Conservation (phyloP, 2,797 vertebrate species). For the Pteropus rufus region DNA sequence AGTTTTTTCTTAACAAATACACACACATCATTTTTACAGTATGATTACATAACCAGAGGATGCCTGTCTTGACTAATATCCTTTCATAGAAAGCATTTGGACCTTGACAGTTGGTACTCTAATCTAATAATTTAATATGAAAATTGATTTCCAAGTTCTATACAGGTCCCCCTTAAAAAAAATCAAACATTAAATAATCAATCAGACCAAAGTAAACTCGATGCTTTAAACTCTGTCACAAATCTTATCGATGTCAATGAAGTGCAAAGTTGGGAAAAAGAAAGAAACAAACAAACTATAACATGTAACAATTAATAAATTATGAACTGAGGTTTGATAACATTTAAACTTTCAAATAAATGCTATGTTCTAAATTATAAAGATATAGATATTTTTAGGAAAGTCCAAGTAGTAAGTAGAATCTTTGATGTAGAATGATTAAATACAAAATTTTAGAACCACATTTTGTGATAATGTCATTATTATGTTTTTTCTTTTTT, state of each 20-base stretch:
- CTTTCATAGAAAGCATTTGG: neutral
- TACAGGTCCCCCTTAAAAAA: neutral
- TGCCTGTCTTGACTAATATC: neutral
- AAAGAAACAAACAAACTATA: neutral
- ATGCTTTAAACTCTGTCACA: neutral
- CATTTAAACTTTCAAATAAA: neutral
- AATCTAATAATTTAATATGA: slow-evolving; percentile 30
- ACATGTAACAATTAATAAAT: neutral
- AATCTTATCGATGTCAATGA: neutral
- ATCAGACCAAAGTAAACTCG: neutral
- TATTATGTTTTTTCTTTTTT: neutral
- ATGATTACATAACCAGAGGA: neutral
- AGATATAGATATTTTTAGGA: neutral
- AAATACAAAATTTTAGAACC: neutral
- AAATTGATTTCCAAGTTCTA: slow-evolving; percentile 48
- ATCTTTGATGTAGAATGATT: neutral
- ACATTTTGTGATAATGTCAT: neutral
- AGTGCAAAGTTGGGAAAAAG: neutral
- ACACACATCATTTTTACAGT: neutral
- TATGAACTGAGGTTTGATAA: neutral
- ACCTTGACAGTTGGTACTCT: neutral
- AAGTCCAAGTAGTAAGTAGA: neutral
- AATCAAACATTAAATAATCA: neutral
- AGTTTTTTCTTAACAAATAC: neutral
- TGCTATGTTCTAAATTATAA: neutral